Conservation (phyloP, 2,113 vertebrate genomes). For the Ceyx margarethae region DNA sequence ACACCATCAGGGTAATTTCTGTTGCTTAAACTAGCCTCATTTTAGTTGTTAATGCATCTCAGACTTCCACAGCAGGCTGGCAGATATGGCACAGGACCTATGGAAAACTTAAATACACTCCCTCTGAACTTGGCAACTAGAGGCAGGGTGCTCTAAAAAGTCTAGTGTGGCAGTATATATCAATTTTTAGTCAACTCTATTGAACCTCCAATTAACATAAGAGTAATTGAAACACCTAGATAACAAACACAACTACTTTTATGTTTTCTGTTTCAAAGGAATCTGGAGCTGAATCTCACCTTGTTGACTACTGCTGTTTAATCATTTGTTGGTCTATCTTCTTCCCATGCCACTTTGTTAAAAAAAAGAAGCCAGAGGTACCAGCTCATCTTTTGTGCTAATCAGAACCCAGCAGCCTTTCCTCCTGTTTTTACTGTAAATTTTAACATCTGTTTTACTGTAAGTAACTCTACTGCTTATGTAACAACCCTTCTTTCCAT, state of each 20-base stretch:
- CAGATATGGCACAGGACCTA: background rate
- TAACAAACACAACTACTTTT: background rate
- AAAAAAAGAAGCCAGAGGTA: background rate
- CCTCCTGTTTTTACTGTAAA: background rate
- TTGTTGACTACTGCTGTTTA: background rate
- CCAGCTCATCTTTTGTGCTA: background rate
- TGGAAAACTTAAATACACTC: accelerated
- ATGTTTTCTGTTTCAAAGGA: background rate
- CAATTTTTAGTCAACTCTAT: background rate
- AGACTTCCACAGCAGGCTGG: background rate
- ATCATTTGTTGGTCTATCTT: background rate
- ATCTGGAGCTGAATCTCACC: background rate
- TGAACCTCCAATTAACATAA: background rate
- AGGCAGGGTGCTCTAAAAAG: background rate
- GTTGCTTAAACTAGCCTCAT: background rate
- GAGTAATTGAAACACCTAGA: background rate
- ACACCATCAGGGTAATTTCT: background rate
- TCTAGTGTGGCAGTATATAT: background rate
- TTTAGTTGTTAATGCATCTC: background rate
- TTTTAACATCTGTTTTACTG: background rate
- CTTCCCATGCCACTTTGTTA: background rate
- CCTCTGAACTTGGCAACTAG: background rate
- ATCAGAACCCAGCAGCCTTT: background rate
- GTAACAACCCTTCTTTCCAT: background rate
- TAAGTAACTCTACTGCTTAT: background rate